Percentiles rank a stretch among this genome's conserved stretches.
These are phyloP conservation scores for Kryptolebias ocellatus DNA, from an alignment of 2,797 vertebrate species.

Conservation along the genomic window DNA sequence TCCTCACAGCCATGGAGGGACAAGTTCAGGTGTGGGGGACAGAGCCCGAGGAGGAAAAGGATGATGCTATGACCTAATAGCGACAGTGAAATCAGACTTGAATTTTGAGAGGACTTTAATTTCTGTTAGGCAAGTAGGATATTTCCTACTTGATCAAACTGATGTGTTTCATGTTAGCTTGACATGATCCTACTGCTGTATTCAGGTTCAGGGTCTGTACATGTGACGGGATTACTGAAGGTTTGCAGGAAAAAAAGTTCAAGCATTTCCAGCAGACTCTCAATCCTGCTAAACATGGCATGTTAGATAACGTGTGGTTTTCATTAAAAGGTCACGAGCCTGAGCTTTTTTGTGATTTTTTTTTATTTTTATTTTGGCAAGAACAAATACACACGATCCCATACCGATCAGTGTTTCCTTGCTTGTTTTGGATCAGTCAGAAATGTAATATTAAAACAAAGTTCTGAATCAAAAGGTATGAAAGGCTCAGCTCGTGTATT, in stretches of 20 bases:
- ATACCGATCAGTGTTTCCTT: conserved; percentile 4
- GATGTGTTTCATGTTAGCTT: not conserved
- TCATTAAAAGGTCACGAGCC: not conserved
- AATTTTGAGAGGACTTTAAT: not conserved
- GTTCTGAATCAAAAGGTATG: not conserved
- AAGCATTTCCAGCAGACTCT: not conserved
- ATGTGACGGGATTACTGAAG: not conserved
- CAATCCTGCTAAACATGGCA: not conserved
- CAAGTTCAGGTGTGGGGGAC: conserved; percentile 87
- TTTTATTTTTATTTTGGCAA: not conserved
- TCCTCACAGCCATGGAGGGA: conserved; percentile 87
- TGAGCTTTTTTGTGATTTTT: not conserved
- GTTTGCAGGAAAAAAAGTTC: not conserved
- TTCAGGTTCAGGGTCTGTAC: not conserved
- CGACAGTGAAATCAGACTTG: not conserved
- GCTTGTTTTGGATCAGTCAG: not conserved
- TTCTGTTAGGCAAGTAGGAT: too few species aligned
- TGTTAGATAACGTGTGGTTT: not conserved
- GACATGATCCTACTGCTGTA: not conserved
- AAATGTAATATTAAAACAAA: not conserved
- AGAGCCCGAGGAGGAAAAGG: conserved; percentile 75
- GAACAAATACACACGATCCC: not conserved
- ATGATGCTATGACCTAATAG: conserved; percentile 25
- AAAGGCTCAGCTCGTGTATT: not conserved
- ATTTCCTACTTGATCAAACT: not conserved